Evolutionary conservation across 2,888 invertebrate species (phyloP), one percentile per base, ranked within the genome.

Genomic region (Caradrina kadenii): DNA sequence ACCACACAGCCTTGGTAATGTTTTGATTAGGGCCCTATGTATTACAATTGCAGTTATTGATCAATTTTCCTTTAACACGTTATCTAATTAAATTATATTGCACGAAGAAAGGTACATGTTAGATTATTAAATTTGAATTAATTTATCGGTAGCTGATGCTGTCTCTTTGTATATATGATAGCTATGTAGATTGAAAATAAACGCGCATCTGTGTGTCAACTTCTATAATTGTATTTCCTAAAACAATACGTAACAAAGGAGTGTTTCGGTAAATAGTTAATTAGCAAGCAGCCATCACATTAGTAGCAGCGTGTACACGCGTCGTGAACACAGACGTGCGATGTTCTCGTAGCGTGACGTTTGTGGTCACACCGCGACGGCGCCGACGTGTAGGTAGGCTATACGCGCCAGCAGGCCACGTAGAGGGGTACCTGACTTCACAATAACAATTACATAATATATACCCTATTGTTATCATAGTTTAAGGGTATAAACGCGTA

Each of bases 321-420:
- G 39, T 62, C 35, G 17, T 8, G 13, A 62, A 75, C 64, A 31
- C 75, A 71, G 55, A 60, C 63, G 45, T 22, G 71, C 31, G 55
- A 67, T 26, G 26, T 48, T 35, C 50, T 49, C 22, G 73, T 42
- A 52, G 59, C 50, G 35, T 50, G 75, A 67, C 70, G 45, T 42
- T 19, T 63, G 64, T 8, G 62, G 71, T 48, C 50, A 52, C 55
- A 3, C 50, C 50, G 21, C 53, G 65, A 45, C 45, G 17, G 13
- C 13, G 39, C 8, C 39, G 22, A 39, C 62, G 15, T 45, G 19
- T 63, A 26, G 39, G 11, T 26, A 19, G 15, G 13, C 49, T 15
- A 13, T n/a, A 71, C 64, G 45, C 55, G 19, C 19, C 15, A 50
- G 55, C 22, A 35, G 4, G 13, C 17, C 26, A 61, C 39, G 21